These are phyloP conservation scores for Aphyosemion australe DNA, from an alignment of 2,113 vertebrate species.

Conservation along the genomic window DNA sequence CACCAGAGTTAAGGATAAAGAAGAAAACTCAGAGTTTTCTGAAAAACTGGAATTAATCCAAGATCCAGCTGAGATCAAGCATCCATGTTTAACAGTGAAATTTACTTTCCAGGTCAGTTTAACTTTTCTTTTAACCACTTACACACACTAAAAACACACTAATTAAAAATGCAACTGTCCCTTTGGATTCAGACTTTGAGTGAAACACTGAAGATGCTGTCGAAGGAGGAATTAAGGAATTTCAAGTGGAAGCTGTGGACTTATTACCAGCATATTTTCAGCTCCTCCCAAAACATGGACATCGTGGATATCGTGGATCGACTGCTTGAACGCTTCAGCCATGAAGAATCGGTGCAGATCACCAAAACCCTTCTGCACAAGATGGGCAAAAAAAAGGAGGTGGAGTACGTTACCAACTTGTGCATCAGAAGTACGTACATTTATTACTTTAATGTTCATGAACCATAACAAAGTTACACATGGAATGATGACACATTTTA, in stretches of 20 bases:
- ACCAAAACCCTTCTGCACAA: conserved; percentile 54
- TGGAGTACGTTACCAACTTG: conserved; percentile 39
- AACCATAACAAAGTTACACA: background rate
- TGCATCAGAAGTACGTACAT: conserved; percentile 65
- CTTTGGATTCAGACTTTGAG: conserved; percentile 61
- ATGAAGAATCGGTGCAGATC: conserved; percentile 64
- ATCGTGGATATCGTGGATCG: conserved; percentile 71
- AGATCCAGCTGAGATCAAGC: conserved; percentile 24
- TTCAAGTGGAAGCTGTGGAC: conserved; percentile 69
- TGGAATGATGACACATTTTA: background rate
- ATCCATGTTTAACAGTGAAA: conserved; percentile 70
- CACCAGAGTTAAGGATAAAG: conserved; percentile 35
- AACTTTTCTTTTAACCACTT: conserved; percentile 1
- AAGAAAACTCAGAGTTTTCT: background rate
- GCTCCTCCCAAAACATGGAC: conserved; percentile 53
- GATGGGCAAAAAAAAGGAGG: conserved; percentile 37
- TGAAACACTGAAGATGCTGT: conserved; percentile 53
- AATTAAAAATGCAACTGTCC: background rate
- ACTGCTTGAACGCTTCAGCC: conserved; percentile 64
- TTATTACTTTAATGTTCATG: background rate
- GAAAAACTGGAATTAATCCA: conserved; percentile 35
- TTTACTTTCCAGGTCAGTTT: conserved; percentile 70
- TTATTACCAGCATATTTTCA: conserved; percentile 66
- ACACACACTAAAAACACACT: background rate
- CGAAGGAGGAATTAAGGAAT: background rate